Evolutionary conservation across 1,140 invertebrate genomes (phyloP), one percentile per base, ranked within the genome.

Genomic region (Brachionus angularis): DNA sequence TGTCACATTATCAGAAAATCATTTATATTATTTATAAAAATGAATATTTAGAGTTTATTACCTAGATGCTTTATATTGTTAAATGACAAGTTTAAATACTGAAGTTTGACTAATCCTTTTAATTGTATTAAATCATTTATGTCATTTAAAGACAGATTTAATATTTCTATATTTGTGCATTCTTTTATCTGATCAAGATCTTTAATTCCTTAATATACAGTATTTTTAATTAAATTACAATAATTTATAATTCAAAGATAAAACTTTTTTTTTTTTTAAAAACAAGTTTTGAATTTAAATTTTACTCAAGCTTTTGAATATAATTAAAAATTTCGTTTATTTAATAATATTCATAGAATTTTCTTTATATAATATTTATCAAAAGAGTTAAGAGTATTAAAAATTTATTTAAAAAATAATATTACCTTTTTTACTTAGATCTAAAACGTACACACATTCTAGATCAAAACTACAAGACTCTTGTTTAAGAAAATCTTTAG

Each of bases 371-470:
- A n/a, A n/a, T n/a, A n/a, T n/a, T n/a, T n/a, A 10, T 42, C 39
- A 42, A 42, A 42, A 10, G 16, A 42, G 39, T 42, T 42, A 10
- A 10, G 10, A 1, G 14, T 44, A 27, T 47, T 27, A 12, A 8
- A 8, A 42, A 42, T 7, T 8, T 14, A 27, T 52, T 12, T 12
- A 8, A 36, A 29, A 47, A n/a, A n/a, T n/a, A n/a, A n/a, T 31
- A 12, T 29, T 33, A 67, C 62, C 27, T 47, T 31, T 67, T 44
- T 67, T 67, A 25, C 62, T 67, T 23, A 67, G 42, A 67, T 67
- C 62, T 34, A 67, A 42, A 46, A 50, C 42, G 47, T 27, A 67
- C 14, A 67, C 47, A 34, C 62, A 67, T 67, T 67, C 42, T 25
- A 67, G 23, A 50, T 67, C 62, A 50, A 67, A 67, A 23, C 47